Conservation (phyloP, 1,140 invertebrate genomes). For the Sycophaga agraensis region DNA sequence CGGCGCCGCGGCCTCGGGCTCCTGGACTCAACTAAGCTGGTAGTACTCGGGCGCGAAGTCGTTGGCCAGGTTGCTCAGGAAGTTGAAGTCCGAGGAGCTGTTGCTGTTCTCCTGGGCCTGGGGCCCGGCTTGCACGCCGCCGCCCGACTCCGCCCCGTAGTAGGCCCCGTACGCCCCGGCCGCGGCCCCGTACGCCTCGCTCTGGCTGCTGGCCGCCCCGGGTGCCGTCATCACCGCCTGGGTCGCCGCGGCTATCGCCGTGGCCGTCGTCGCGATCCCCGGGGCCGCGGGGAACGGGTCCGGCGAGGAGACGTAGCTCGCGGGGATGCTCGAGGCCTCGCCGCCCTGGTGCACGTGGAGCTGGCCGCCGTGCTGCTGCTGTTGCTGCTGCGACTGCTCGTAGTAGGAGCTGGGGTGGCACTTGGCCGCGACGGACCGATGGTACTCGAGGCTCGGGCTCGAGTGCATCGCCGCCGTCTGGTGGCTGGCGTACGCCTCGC, state of each 20-base stretch:
- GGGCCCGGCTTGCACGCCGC: conserved; percentile 68
- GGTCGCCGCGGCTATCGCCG: conserved; percentile 58
- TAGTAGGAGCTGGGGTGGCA: conserved; percentile 43
- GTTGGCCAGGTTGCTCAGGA: conserved; percentile 85
- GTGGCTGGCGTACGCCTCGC: conserved; percentile 42
- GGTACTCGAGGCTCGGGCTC: conserved; percentile 4
- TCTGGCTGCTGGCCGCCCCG: conserved; percentile 48
- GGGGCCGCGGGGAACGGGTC: conserved; percentile 53
- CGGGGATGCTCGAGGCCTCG: conserved; percentile 56
- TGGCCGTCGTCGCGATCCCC: conserved; percentile 57
- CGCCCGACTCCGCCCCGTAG: conserved; percentile 41
- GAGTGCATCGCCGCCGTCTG: conserved; percentile 28
- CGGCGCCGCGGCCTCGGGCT: conserved; percentile 30
- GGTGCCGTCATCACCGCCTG: conserved; percentile 62
- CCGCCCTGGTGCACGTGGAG: conserved; percentile 56
- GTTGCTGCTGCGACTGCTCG: conserved; percentile 34
- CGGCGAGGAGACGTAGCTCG: conserved; percentile 55
- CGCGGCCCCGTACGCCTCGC: conserved; percentile 67
- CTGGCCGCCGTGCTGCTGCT: conserved; percentile 41
- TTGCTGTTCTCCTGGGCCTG: conserved; percentile 83
- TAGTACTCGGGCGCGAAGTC: conserved; percentile 91
- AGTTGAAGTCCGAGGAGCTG: conserved; percentile 89
- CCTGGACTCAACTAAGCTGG: conserved; percentile 66
- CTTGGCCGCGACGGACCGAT: neutral
- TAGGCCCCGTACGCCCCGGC: conserved; percentile 65